Evolutionary conservation across 2,797 vertebrate species (phyloP).

Genomic region (Lates japonicus): DNA sequence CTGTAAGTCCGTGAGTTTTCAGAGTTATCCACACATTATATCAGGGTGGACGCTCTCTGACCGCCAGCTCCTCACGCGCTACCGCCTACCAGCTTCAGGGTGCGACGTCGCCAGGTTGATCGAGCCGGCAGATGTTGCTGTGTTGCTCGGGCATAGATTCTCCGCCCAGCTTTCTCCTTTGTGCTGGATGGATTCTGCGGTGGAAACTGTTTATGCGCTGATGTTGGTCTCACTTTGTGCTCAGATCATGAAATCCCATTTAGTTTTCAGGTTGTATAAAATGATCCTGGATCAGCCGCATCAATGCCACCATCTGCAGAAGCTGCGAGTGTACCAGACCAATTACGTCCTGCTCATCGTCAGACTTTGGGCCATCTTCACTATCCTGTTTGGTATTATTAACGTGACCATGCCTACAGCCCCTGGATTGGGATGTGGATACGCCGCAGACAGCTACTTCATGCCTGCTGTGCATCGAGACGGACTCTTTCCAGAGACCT

Average conservation of each 20-base stretch:
- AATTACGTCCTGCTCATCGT: conserved; percentile 97
- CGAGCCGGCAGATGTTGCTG: conserved; percentile 73
- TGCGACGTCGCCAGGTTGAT: conserved; percentile 80
- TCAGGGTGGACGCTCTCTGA: conserved; percentile 18
- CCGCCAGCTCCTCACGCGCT: conserved; percentile 26
- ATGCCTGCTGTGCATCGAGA: conserved; percentile 94
- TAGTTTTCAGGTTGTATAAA: conserved; percentile 66
- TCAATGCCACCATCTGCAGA: conserved; percentile 96
- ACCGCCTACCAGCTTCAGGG: conserved; percentile 49
- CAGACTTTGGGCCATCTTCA: conserved; percentile 99
- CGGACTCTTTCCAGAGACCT: conserved; percentile 92
- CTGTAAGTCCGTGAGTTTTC: conserved; percentile 31
- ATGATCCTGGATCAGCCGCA: conserved; percentile 89
- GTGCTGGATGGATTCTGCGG: conserved; percentile 30
- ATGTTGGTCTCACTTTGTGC: conserved; percentile 50
- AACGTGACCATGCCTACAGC: conserved; percentile 97
- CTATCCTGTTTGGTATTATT: conserved; percentile 96
- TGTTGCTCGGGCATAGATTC: conserved; percentile 51
- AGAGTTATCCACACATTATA: conserved; percentile 39
- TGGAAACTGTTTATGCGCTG: conserved; percentile 10
- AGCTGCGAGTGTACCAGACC: conserved; percentile 96
- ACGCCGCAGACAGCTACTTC: conserved; percentile 97
- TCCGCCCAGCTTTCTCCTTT: too few species aligned
- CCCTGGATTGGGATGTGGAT: conserved; percentile 96
- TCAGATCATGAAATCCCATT: conserved; percentile 50